phyloP scores from a whole-genome alignment of 2,797 vertebrate species.

The Mormyrus proboscirostris region DNA sequence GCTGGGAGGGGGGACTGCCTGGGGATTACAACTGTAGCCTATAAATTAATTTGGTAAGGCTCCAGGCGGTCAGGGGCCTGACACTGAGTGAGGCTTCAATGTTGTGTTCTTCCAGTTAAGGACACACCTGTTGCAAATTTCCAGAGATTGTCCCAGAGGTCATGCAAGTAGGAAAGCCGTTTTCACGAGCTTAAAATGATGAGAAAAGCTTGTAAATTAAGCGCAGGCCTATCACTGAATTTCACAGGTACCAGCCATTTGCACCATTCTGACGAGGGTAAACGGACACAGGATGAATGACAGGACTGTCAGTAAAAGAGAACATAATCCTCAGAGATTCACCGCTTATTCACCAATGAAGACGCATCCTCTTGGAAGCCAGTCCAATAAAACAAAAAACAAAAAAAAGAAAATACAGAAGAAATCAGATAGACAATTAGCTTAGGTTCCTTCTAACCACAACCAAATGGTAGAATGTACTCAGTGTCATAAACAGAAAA shows the following conservation, averaged over 20 bases:
- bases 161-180: not conserved
- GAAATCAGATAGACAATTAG: not conserved
- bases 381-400: not conserved
- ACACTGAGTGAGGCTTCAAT: not conserved
- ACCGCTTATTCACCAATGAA: not conserved
- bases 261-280: not conserved
- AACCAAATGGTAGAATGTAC: not conserved
- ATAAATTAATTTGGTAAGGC: not conserved
- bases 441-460: not conserved
- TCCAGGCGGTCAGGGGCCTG: not conserved
- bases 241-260: not conserved
- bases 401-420: not conserved
- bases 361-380: not conserved
- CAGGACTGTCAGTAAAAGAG: not conserved
- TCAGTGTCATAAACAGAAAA: not conserved
- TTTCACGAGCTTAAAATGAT: not conserved
- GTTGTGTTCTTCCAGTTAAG: not conserved
- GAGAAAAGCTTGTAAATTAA: not conserved
- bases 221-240: not conserved
- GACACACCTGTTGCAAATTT: not conserved
- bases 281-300: not conserved
- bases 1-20: not conserved
- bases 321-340: not conserved
- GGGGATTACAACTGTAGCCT: not conserved
- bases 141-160: not conserved